Base-by-base conservation (phyloP, 1,140 invertebrate genomes). In the Diorhabda sublineata region DNA sequence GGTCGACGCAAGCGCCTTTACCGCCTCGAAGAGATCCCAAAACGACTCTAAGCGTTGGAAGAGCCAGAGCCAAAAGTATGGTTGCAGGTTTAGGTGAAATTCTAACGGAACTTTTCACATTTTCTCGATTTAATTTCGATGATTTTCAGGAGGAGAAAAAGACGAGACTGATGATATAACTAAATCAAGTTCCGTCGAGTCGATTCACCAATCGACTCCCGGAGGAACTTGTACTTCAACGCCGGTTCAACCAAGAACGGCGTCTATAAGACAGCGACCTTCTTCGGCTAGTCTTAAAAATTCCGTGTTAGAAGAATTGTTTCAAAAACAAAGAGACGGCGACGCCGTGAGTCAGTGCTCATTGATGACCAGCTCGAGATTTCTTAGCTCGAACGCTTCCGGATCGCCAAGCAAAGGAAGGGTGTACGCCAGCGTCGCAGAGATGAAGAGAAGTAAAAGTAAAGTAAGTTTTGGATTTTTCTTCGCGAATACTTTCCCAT, bases 351-450 rank as follows among this genome's bases (percentile, higher is more conserved):
- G 76, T 58, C 77, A 80, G 8, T 77, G 79, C 75, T 87, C 87
- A 57, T 88, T 91, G 85, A 89, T 90, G 87, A 90, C 86, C 71
- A 88, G 86, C 56, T 90, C 90, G 44, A 87, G 90, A 68, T 91
- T 91, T 84, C 89, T 90, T 78, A 86, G 86, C 73, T 83, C 81
- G 3, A 85, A 84, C 70, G 85, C 85, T 68, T 89, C 89, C 8
- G 89, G 89, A 68, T 90, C 90, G 7, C 88, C 89, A 61, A 86
- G 88, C 58, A 87, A 88, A 75, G 87, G 86, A 43, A 85, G 90
- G 75, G 94, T 97, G 42, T 97, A 97, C 82, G 92, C 93, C 58
- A 97, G 94, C 80, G 94, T 97, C 61, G 93, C 95, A 0, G 94
- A 97, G 82, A 97, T 97, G 95, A 97, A 97, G 82, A 87, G 92